Conservation (phyloP, 2,797 vertebrate species). For the Sebastes trivittatus region DNA sequence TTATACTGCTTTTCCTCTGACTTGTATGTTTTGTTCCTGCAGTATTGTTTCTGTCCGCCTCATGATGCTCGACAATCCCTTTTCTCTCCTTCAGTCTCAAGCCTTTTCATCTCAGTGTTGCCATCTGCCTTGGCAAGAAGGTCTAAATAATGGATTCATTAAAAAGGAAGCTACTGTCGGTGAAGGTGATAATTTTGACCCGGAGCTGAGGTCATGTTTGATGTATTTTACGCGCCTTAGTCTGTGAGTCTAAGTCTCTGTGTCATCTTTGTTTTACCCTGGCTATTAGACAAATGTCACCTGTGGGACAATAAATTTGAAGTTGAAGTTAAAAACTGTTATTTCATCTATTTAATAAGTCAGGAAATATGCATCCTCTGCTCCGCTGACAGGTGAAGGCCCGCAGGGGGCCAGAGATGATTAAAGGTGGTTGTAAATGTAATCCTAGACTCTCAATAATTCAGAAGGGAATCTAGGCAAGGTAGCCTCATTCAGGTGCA, state of each 20-base stretch:
- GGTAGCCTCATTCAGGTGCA: background rate
- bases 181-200: background rate
- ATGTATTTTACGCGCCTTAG: background rate
- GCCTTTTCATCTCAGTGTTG: conserved; percentile 17
- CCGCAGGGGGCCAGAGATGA: background rate
- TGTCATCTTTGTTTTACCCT: background rate
- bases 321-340: background rate
- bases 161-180: background rate
- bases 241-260: background rate
- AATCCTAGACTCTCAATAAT: background rate
- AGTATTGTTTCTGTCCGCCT: background rate
- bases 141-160: conserved; percentile 33
- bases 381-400: background rate
- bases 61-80: background rate
- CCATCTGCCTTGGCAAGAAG: background rate
- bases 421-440: background rate
- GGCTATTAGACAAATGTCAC: background rate
- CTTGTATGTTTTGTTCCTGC: background rate
- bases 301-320: background rate
- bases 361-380: background rate
- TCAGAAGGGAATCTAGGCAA: background rate
- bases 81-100: background rate
- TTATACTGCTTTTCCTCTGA: background rate
- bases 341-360: background rate
- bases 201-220: background rate